Evolutionary conservation across 2,888 invertebrate genomes (phyloP).

Genomic region (Anthophora plumipes): DNA sequence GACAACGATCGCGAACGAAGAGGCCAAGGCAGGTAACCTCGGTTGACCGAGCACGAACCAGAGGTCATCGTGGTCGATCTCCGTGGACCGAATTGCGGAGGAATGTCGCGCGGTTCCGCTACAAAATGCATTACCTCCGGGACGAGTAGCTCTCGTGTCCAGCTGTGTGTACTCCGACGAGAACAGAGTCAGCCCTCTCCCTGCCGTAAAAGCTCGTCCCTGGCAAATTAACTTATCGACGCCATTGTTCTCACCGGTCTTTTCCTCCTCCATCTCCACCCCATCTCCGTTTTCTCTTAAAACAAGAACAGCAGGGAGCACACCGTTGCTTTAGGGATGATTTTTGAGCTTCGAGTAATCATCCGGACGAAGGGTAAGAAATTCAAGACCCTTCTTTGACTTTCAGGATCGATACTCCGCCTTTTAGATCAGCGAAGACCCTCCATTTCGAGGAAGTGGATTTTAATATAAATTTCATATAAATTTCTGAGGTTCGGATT

Average conservation of each 20-base stretch:
- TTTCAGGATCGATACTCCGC: background rate
- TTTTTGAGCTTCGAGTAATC: background rate
- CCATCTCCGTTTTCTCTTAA: too few species aligned
- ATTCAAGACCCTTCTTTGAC: background rate
- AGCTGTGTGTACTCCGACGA: conserved; percentile 20
- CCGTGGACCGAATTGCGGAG: conserved; percentile 67
- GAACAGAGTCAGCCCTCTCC: background rate
- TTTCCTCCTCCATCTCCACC: background rate
- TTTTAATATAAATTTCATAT: too few species aligned
- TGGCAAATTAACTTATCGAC: conserved; percentile 31
- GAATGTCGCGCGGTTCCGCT: conserved; percentile 69
- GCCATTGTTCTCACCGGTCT: background rate
- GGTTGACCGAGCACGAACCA: conserved; percentile 59
- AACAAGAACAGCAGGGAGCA: background rate
- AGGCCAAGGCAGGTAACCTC: conserved; percentile 36
- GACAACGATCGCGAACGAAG: background rate
- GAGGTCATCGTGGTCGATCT: conserved; percentile 63
- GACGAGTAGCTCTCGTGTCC: conserved; percentile 37
- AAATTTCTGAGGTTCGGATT: too few species aligned
- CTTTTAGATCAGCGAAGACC: too few species aligned
- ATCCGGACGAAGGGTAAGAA: background rate
- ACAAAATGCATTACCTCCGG: conserved; percentile 78
- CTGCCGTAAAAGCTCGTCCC: background rate
- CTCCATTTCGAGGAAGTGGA: too few species aligned
- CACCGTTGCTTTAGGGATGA: background rate